Percentiles rank a stretch among this genome's conserved stretches.
Evolutionary conservation across 2,113 vertebrate genomes (phyloP).

Genomic region (Mustelus asterias): DNA sequence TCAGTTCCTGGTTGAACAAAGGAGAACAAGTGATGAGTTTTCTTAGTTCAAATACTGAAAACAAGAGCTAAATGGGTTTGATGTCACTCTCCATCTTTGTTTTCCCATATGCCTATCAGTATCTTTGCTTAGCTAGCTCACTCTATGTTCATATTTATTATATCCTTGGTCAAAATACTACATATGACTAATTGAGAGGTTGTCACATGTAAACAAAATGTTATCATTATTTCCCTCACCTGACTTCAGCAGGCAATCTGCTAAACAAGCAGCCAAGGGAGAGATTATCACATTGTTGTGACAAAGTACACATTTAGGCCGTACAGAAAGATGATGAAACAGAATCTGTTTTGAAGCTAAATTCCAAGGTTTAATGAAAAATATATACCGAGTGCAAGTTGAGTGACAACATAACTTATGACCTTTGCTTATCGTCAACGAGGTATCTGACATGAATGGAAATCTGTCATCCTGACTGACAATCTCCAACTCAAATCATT

Average conservation of each 20-base stretch:
- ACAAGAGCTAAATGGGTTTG: slow-evolving; percentile 6
- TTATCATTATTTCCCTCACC: neutral
- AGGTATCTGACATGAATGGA: too few relatives aligned
- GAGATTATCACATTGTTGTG: neutral
- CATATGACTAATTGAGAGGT: neutral
- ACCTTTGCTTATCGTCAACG: neutral
- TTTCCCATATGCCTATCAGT: neutral
- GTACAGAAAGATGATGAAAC: neutral
- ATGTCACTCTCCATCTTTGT: neutral
- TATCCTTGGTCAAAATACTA: neutral
- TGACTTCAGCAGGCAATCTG: neutral
- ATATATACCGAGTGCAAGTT: neutral
- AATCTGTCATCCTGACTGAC: neutral
- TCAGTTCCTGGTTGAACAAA: neutral
- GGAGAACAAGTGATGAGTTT: neutral
- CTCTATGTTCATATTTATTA: neutral
- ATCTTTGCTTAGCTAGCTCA: neutral
- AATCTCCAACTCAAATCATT: neutral
- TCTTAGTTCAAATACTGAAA: neutral
- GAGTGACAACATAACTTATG: neutral
- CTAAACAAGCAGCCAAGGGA: neutral
- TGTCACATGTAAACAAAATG: neutral
- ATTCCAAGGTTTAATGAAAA: neutral
- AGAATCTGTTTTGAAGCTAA: neutral
- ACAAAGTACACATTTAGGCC: neutral